Conservation (phyloP, 1,140 invertebrate genomes). For the Drosophila ambigua region DNA sequence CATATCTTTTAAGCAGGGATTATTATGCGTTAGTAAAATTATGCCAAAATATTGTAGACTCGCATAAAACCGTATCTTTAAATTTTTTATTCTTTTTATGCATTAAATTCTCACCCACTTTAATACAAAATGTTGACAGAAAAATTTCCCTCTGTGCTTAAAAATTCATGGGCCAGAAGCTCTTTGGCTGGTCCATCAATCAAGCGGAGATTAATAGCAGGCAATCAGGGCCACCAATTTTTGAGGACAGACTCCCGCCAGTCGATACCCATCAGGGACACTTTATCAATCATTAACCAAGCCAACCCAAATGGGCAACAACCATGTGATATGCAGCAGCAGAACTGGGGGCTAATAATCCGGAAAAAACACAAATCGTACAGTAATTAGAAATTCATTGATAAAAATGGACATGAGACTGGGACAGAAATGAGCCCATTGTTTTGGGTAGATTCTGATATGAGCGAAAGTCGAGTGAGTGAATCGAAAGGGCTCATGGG, state of each 20-base stretch:
- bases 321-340: constrained; percentile 25
- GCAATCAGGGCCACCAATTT: constrained; percentile 33
- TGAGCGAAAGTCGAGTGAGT: constrained; percentile 5
- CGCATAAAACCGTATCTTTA: no score
- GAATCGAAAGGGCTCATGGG: constrained; percentile 30
- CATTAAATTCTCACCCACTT: no score
- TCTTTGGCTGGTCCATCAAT: constrained; percentile 34
- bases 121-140: no score
- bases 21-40: no score
- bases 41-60: no score
- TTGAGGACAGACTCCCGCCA: background rate
- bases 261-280: constrained; percentile 40
- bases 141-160: constrained; percentile 8
- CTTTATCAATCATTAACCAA: constrained; percentile 46
- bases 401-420: constrained; percentile 36
- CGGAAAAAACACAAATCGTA: constrained; percentile 23
- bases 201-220: constrained; percentile 47
- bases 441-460: no score
- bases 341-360: constrained; percentile 11
- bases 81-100: no score
- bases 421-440: background rate
- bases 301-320: constrained; percentile 41
- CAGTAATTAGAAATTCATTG: constrained; percentile 69
- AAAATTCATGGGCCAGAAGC: constrained; percentile 25
- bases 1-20: no score